Base-by-base conservation (phyloP, 2,888 invertebrate genomes). In the Drosophila paramelanica region DNA sequence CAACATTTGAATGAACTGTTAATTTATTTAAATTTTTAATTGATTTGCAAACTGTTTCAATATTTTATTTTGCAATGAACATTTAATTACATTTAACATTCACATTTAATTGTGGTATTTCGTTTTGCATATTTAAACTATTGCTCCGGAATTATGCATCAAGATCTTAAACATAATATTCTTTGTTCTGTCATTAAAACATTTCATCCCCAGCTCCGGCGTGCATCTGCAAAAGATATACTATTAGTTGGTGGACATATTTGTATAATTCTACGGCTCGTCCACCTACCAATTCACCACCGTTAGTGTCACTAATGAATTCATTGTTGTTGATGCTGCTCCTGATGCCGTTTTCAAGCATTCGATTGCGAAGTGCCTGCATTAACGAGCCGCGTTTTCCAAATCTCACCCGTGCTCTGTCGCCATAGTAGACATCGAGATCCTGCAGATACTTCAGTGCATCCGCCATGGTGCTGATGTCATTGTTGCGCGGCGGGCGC, bases 361-460 rank as follows among this genome's bases (percentile, higher is more conserved):
- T 58, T 55, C 84, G 88, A 64, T 90, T 91, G 13, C 81, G 81
- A 2, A 91, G 59, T 5, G 90, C 50, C 60, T 90, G 90, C 41
- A 85, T 62, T n/a, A 91, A 51, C 0, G 88, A 65, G 25, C 83
- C 78, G 1, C 92, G 88, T 65, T 92, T 92, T 4, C 92, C 92
- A 52, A 92, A 92, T 36, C 92, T 94, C 57, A 95, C 95, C 91
- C 95, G 93, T 79, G 95, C 94, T 79, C 94, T 94, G 78, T 95
- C 95, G 3, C 95, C 94, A 85, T 95, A 95, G 86, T 94, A 94
- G 77, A 94, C 94, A 81, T 95, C 95, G 69, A 95, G 92, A 74
- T 95, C 94, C 76, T 95, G 95, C 71, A 95, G 93, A 91, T 95
- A 94, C 77, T 94, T 94, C 1, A 95, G 92, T 3, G 95, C 95